Percentiles rank a stretch among this genome's conserved stretches.
Conservation (phyloP, 2,888 invertebrate genomes). For the Spisula subtruncata region DNA sequence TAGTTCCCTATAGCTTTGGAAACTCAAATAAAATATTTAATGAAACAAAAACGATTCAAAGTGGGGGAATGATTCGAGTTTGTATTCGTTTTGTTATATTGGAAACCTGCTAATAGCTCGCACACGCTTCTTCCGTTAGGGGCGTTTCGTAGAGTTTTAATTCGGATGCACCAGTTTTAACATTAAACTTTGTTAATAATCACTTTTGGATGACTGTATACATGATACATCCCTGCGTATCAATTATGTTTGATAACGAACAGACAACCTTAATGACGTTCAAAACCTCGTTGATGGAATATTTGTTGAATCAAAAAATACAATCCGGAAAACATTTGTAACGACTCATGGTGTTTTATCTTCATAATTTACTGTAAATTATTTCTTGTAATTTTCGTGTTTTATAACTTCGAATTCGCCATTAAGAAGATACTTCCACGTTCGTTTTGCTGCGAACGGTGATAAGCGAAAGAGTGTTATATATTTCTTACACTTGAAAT, state of each 20-base stretch:
- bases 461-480: slow-evolving; percentile 53
- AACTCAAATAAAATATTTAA: slow-evolving; percentile 56
- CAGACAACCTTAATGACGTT: slow-evolving; percentile 63
- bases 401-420: slow-evolving; percentile 52
- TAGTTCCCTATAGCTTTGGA: slow-evolving; percentile 37
- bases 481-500: slow-evolving; percentile 60
- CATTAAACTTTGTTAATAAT: slow-evolving; percentile 50
- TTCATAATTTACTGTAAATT: slow-evolving; percentile 38
- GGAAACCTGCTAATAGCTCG: slow-evolving; percentile 33
- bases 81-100: slow-evolving; percentile 43
- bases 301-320: slow-evolving; percentile 50
- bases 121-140: slow-evolving; percentile 50
- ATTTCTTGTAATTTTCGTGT: slow-evolving; percentile 31
- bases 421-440: slow-evolving; percentile 54
- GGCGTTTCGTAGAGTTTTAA: slow-evolving; percentile 49
- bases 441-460: slow-evolving; percentile 32
- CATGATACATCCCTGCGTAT: slow-evolving; percentile 49
- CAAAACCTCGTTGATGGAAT: slow-evolving; percentile 32
- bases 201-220: slow-evolving; percentile 43
- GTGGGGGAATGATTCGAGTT: slow-evolving; percentile 43
- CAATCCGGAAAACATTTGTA: slow-evolving; percentile 56
- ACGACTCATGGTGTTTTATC: slow-evolving; percentile 53
- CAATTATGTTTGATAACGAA: slow-evolving; percentile 67
- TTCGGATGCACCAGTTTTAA: slow-evolving; percentile 60
- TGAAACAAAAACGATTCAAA: slow-evolving; percentile 44